A percentile compares a stretch with the other conserved stretches of the same genome.
Evolutionary conservation across 2,888 invertebrate species (phyloP).

Genomic region (Standfussiana lucernea): DNA sequence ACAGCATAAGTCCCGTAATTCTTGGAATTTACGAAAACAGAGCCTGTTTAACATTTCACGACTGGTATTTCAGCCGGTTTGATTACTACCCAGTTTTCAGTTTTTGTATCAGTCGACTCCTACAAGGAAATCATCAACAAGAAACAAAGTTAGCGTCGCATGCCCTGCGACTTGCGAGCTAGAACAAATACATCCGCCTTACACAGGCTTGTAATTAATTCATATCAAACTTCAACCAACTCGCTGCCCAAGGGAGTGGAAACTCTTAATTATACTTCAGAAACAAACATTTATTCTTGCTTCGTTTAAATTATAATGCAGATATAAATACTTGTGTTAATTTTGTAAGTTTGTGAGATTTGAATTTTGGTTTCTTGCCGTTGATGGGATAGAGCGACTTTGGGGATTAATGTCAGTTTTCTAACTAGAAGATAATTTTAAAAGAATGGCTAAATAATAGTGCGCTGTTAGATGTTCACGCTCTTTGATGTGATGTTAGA

Average conservation of each 20-base stretch:
- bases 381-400: neutral
- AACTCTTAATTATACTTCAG: slow-evolving; percentile 72
- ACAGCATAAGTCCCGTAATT: neutral
- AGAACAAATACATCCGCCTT: slow-evolving; percentile 68
- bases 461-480: neutral
- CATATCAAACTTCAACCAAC: slow-evolving; percentile 67
- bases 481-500: too few relatives aligned
- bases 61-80: slow-evolving; percentile 11
- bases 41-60: slow-evolving; percentile 6
- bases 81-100: slow-evolving; percentile 7
- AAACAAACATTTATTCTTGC: slow-evolving; percentile 72
- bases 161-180: slow-evolving; percentile 59
- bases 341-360: slow-evolving; percentile 19
- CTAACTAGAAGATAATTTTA: neutral
- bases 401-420: neutral
- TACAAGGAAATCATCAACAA: slow-evolving; percentile 40
- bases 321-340: slow-evolving; percentile 37
- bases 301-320: slow-evolving; percentile 59
- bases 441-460: neutral
- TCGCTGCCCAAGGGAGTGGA: slow-evolving; percentile 63
- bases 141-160: slow-evolving; percentile 48
- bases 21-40: neutral
- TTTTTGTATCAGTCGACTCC: slow-evolving; percentile 14
- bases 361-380: neutral
- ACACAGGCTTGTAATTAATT: slow-evolving; percentile 74